A percentile compares a stretch with the other conserved stretches of the same genome.
Evolutionary conservation across 92 coral and sea anemone genomes (phyloP).

Genomic region (Metridium senile): DNA sequence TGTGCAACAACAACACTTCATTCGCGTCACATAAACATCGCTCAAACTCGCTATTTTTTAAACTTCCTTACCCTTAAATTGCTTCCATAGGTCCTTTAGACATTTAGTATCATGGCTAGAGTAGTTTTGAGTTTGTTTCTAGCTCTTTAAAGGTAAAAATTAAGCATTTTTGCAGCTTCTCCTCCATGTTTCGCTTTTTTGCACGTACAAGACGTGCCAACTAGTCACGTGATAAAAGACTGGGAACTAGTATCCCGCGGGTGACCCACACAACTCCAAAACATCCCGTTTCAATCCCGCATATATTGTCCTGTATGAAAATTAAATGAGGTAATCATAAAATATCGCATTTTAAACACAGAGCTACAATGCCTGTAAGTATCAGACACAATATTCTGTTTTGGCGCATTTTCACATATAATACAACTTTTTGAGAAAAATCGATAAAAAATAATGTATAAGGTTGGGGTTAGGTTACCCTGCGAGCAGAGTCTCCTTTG

Average conservation of each 20-base stretch:
- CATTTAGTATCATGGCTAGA: not conserved
- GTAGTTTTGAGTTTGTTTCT: not conserved
- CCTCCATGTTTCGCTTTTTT: not conserved
- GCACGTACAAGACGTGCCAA: not conserved
- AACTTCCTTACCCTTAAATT: not conserved
- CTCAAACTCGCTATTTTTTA: not conserved
- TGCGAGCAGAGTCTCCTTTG: too few species aligned
- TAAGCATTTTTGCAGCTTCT: not conserved
- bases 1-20: too few species aligned
- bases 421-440: not conserved
- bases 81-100: not conserved
- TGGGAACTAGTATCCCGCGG: not conserved
- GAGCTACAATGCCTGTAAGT: not conserved
- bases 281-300: not conserved
- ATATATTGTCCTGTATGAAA: too few species aligned
- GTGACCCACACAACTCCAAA: not conserved
- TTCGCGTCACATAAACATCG: too few species aligned
- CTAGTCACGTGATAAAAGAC: not conserved
- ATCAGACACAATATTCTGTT: not conserved
- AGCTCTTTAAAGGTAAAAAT: not conserved
- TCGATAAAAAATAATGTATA: not conserved
- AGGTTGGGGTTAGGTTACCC: too few species aligned
- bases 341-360: not conserved
- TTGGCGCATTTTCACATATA: not conserved
- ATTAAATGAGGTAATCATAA: not conserved